A percentile compares a stretch with the other conserved stretches of the same genome.
phyloP scores from a whole-genome alignment of 2,797 vertebrate genomes.

The Capromys pilorides region DNA sequence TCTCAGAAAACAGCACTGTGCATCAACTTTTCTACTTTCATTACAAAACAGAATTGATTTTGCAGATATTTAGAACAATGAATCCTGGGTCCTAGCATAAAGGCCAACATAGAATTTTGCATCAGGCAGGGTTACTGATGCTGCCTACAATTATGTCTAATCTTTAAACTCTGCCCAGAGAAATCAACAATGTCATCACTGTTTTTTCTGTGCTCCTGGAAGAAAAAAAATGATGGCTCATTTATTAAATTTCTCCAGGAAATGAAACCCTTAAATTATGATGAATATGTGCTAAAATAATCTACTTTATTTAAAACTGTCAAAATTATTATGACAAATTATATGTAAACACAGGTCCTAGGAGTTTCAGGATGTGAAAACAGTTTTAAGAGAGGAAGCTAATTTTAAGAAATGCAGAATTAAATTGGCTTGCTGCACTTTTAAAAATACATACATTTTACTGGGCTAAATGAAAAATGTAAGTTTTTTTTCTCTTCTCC shows the following conservation, averaged over 20 bases:
- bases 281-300: conserved; percentile 62
- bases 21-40: neutral
- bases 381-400: neutral
- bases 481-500: neutral
- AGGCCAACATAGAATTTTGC: conserved; percentile 2
- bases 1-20: conserved; percentile 22
- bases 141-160: conserved; percentile 42
- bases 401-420: conserved; percentile 50
- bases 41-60: conserved; percentile 53
- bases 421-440: conserved; percentile 5
- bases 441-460: conserved; percentile 34
- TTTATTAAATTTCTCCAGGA: conserved; percentile 65
- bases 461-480: conserved; percentile 42
- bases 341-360: conserved; percentile 18
- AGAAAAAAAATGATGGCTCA: neutral
- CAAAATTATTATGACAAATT: conserved; percentile 58
- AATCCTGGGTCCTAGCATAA: conserved; percentile 22
- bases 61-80: neutral
- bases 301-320: conserved; percentile 42
- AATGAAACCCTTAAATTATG: conserved; percentile 64
- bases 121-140: conserved; percentile 23
- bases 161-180: conserved; percentile 39
- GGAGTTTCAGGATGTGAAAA: conserved; percentile 50
- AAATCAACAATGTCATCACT: conserved; percentile 22
- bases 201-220: conserved; percentile 28